phyloP scores from a whole-genome alignment of 2,888 invertebrate species.

The Lissonota sp. region DNA sequence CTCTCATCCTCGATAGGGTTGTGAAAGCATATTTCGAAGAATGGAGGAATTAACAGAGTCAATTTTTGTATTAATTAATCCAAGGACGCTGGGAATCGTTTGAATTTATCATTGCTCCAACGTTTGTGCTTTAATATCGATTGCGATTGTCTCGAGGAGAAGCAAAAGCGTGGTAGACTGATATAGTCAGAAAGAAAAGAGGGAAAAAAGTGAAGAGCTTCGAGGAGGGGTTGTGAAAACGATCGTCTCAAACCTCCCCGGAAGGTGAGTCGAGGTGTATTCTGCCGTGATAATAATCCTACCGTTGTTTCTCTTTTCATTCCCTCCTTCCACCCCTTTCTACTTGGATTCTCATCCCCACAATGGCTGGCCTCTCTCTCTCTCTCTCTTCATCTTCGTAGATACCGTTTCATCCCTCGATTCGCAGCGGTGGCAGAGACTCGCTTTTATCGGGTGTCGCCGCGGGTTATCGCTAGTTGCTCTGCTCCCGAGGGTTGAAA shows the following conservation, averaged over 20 bases:
- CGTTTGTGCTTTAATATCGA: slow-evolving; percentile 17
- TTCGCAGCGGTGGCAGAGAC: slow-evolving; percentile 62
- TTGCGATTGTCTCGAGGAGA: slow-evolving; percentile 5
- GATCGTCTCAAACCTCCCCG: slow-evolving; percentile 50
- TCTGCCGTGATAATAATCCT: slow-evolving; percentile 79
- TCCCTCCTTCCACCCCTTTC: slow-evolving; percentile 70
- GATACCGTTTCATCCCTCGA: slow-evolving; percentile 62
- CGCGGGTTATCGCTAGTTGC: slow-evolving; percentile 83
- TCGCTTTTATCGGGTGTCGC: slow-evolving; percentile 84
- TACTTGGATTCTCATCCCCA: slow-evolving; percentile 67
- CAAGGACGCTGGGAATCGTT: neutral
- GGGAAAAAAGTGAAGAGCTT: slow-evolving; percentile 25
- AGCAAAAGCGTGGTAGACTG: slow-evolving; percentile 15
- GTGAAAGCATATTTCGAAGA: too few species aligned
- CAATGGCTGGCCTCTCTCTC: slow-evolving; percentile 64
- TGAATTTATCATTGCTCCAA: neutral
- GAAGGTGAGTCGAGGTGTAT: slow-evolving; percentile 69
- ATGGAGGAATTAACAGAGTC: neutral
- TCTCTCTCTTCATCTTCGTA: slow-evolving; percentile 58
- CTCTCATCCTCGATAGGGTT: too few species aligned
- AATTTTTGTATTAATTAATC: neutral
- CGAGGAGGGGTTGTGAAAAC: slow-evolving; percentile 46
- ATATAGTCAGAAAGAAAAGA: neutral
- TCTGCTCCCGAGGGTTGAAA: slow-evolving; percentile 77
- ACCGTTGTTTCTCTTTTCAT: slow-evolving; percentile 80